Percentiles rank a stretch among this genome's conserved stretches.
Evolutionary conservation across 2,113 vertebrate genomes (phyloP).

Genomic region (Caretta caretta): DNA sequence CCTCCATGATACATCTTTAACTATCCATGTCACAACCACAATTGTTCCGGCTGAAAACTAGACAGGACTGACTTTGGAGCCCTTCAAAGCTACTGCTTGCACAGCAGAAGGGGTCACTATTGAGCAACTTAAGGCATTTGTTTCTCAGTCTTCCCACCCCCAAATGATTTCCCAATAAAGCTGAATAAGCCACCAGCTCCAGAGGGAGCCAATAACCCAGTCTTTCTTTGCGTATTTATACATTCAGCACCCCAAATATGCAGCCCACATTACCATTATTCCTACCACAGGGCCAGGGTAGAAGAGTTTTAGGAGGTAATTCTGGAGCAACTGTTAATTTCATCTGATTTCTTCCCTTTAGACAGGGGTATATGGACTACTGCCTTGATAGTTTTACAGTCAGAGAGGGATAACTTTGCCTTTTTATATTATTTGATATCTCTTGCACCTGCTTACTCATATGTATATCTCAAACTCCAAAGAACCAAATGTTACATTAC

Average conservation of each 20-base stretch:
- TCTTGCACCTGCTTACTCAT: not conserved
- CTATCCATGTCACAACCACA: not conserved
- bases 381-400: not conserved
- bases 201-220: not conserved
- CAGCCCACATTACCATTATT: fast-evolving
- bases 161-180: not conserved
- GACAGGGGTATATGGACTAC: not conserved
- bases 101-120: not conserved
- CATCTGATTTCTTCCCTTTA: not conserved
- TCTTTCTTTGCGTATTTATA: fast-evolving
- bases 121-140: not conserved
- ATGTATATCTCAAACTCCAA: not conserved
- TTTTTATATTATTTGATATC: not conserved
- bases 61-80: not conserved
- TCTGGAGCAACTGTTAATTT: not conserved
- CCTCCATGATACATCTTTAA: not conserved
- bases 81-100: not conserved
- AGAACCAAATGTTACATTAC: slow-evolving; percentile 4
- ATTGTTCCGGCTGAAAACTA: not conserved
- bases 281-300: not conserved
- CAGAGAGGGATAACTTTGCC: fast-evolving
- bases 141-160: not conserved
- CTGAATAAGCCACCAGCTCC: not conserved
- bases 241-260: not conserved
- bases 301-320: fast-evolving